Conservation (phyloP, 2,888 invertebrate genomes). For the Hydriomena furcata region DNA sequence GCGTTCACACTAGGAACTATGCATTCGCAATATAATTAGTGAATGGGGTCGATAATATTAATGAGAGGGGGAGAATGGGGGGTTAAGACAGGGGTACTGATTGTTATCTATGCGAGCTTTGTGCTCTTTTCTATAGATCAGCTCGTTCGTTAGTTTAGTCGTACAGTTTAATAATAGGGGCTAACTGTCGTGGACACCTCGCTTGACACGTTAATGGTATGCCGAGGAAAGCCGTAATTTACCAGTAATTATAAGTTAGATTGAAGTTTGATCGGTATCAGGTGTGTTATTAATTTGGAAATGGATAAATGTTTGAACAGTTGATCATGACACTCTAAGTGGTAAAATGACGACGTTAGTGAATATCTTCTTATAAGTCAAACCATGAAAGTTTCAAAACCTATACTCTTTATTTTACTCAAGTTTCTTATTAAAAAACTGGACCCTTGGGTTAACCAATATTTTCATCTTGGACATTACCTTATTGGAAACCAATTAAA, state of each 20-base stretch:
- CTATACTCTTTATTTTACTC: too few species aligned
- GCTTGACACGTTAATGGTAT: slow-evolving; percentile 74
- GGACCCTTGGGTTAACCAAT: too few species aligned
- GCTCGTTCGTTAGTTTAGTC: slow-evolving; percentile 77
- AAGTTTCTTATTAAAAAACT: too few species aligned
- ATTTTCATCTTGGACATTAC: too few species aligned
- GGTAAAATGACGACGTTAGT: background rate
- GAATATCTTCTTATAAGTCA: background rate
- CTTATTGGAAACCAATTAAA: too few species aligned
- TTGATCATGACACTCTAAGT: slow-evolving; percentile 5
- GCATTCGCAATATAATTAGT: slow-evolving; percentile 84
- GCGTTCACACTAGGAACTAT: slow-evolving; percentile 43
- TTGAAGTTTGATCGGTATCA: slow-evolving; percentile 50
- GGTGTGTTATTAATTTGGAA: slow-evolving; percentile 25
- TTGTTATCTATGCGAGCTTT: slow-evolving; percentile 81
- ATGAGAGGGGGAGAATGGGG: slow-evolving; percentile 77
- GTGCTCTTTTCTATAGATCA: slow-evolving; percentile 74
- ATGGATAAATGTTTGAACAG: slow-evolving; percentile 18
- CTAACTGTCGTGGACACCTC: slow-evolving; percentile 74
- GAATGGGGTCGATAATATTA: slow-evolving; percentile 81
- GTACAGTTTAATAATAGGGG: slow-evolving; percentile 79
- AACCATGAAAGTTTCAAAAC: too few species aligned
- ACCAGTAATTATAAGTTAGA: slow-evolving; percentile 72
- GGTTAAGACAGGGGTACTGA: slow-evolving; percentile 58
- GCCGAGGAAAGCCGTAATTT: slow-evolving; percentile 65